These are phyloP conservation scores for Malurus leucopterus DNA, from an alignment of 2,797 vertebrate species.

Conservation along the genomic window DNA sequence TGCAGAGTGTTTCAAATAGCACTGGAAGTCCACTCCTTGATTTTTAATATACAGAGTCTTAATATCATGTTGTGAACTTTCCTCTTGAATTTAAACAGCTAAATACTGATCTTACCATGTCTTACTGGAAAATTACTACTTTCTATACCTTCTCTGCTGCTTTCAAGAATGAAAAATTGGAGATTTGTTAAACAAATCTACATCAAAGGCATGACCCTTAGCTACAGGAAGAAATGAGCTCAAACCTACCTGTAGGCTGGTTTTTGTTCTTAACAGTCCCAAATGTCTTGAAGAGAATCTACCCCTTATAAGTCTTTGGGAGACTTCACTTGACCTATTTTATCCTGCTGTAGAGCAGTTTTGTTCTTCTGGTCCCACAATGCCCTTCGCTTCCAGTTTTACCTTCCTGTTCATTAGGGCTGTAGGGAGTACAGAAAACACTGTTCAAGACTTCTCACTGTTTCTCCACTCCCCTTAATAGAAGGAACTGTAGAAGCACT, in stretches of 20 bases:
- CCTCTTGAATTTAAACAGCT: background rate
- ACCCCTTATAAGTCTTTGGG: background rate
- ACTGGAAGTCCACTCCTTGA: slow-evolving; percentile 37
- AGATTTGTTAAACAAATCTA: background rate
- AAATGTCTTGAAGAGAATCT: background rate
- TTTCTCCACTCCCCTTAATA: slow-evolving; percentile 58
- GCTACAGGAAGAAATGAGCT: background rate
- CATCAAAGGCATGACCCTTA: background rate
- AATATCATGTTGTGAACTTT: background rate
- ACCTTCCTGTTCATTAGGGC: background rate
- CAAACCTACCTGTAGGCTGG: background rate
- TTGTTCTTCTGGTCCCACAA: background rate
- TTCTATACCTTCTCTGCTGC: background rate
- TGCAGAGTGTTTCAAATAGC: background rate
- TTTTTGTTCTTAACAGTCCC: background rate
- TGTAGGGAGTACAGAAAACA: background rate
- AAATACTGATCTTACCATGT: background rate
- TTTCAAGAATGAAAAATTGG: background rate
- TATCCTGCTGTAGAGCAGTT: background rate
- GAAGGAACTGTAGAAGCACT: slow-evolving; percentile 64
- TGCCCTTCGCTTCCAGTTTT: background rate
- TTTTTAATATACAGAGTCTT: background rate
- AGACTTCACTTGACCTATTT: background rate
- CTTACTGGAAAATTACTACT: background rate
- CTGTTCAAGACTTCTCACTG: slow-evolving; percentile 43